phyloP scores from a whole-genome alignment of 2,113 vertebrate species.

The Syngnathus floridae region DNA sequence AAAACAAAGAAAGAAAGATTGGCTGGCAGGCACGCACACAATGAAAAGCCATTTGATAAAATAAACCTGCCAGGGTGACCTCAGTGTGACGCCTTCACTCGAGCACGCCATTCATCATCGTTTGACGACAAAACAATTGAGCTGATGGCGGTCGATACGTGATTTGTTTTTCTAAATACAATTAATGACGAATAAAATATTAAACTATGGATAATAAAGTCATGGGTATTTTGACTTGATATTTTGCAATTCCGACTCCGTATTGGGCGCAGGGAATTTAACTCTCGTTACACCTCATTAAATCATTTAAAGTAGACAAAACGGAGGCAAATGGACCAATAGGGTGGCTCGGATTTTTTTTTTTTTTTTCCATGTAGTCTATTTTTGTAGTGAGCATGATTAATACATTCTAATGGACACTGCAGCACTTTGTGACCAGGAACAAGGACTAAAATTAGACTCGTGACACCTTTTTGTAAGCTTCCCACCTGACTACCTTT shows the following conservation, averaged over 20 bases:
- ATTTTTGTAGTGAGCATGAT: constrained; percentile 16
- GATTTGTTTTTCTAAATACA: too few relatives aligned
- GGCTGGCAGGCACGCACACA: neutral
- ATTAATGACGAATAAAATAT: too few relatives aligned
- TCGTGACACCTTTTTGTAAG: constrained; percentile 19
- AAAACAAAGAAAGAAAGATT: neutral
- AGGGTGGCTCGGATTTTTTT: neutral
- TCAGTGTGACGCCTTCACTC: constrained; percentile 33
- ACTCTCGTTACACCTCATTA: neutral
- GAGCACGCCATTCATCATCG: constrained; percentile 44
- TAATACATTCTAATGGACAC: constrained; percentile 20
- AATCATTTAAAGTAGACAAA: neutral
- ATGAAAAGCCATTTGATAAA: constrained; percentile 19
- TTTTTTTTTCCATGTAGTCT: neutral
- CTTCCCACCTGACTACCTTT: constrained; percentile 12
- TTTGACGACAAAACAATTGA: constrained; percentile 48
- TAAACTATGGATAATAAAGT: neutral
- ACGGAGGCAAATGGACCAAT: neutral
- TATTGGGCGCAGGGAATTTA: neutral
- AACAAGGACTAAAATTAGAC: constrained; percentile 19
- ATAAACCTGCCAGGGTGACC: constrained; percentile 42
- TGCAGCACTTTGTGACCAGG: constrained; percentile 14
- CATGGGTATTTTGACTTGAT: neutral
- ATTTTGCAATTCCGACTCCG: neutral
- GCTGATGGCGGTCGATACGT: constrained; percentile 29